Evolutionary conservation across 2,113 vertebrate genomes (phyloP).

Genomic region (Nettapus auritus): DNA sequence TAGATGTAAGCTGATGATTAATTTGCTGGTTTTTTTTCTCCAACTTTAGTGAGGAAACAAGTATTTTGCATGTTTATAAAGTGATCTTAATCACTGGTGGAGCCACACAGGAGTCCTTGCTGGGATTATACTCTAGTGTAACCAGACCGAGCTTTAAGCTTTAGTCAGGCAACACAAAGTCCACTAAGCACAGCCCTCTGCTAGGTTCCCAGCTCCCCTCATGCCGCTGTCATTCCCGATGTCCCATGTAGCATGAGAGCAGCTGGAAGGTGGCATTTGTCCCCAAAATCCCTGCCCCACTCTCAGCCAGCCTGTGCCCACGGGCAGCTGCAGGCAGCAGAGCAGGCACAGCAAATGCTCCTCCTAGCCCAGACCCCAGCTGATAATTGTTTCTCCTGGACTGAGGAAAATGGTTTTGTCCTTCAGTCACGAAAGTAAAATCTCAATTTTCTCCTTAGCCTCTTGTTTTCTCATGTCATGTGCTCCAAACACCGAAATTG

Average conservation of each 20-base stretch:
- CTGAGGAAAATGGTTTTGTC: not conserved
- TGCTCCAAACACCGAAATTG: not conserved
- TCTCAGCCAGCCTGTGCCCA: not conserved
- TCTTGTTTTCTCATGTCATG: not conserved
- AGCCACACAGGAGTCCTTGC: not conserved
- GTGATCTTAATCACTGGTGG: not conserved
- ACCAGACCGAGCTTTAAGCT: not conserved
- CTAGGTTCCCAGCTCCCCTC: not conserved
- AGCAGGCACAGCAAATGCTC: not conserved
- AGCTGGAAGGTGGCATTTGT: not conserved
- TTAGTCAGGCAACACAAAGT: not conserved
- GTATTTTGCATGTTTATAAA: not conserved
- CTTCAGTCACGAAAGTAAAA: not conserved
- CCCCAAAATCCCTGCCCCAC: not conserved
- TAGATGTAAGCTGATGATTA: not conserved
- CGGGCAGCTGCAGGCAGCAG: not conserved
- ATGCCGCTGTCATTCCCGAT: fast-evolving
- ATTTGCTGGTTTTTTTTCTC: not conserved
- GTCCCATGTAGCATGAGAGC: not conserved
- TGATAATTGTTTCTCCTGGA: not conserved
- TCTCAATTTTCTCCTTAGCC: not conserved
- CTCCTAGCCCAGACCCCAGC: not conserved
- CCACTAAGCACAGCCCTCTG: not conserved
- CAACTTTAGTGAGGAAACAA: not conserved
- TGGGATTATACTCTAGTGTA: not conserved